Percentiles rank a stretch among this genome's conserved stretches.
Conservation (phyloP, 2,113 vertebrate genomes). For the Numida meleagris region DNA sequence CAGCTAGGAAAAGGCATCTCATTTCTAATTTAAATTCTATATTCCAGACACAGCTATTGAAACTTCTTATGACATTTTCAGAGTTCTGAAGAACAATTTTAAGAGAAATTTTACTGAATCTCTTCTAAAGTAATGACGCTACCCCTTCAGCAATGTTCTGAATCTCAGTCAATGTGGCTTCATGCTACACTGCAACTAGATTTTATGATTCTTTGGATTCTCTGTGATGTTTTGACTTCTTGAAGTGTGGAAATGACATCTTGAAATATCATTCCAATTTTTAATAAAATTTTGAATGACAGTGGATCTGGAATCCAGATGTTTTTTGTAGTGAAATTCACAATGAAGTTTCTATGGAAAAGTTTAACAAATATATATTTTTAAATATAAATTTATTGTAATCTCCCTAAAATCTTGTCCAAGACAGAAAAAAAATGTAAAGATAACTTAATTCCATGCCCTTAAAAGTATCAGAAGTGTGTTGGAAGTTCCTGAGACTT, state of each 20-base stretch:
- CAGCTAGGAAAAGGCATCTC: background rate
- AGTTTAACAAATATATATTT: background rate
- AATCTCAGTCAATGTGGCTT: background rate
- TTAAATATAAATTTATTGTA: too few relatives aligned
- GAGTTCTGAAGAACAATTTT: background rate
- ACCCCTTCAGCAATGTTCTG: background rate
- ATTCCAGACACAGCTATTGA: background rate
- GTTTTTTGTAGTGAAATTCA: background rate
- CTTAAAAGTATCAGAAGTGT: background rate
- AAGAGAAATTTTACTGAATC: background rate
- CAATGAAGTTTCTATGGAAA: background rate
- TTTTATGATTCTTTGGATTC: background rate
- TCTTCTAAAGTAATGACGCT: background rate
- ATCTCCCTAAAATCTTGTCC: too few relatives aligned
- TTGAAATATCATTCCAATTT: background rate
- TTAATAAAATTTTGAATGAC: background rate
- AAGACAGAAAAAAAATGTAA: too few relatives aligned
- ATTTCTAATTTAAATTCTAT: background rate
- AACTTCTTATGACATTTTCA: background rate
- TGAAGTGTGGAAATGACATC: background rate
- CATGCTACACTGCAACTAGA: accelerated
- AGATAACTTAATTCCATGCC: background rate
- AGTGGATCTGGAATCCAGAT: background rate
- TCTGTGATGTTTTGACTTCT: background rate
- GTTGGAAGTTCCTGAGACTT: background rate